Evolutionary conservation across 1,140 invertebrate genomes (phyloP), one percentile per base, ranked within the genome.

Genomic region (Pseudomyrmex dendroicus): DNA sequence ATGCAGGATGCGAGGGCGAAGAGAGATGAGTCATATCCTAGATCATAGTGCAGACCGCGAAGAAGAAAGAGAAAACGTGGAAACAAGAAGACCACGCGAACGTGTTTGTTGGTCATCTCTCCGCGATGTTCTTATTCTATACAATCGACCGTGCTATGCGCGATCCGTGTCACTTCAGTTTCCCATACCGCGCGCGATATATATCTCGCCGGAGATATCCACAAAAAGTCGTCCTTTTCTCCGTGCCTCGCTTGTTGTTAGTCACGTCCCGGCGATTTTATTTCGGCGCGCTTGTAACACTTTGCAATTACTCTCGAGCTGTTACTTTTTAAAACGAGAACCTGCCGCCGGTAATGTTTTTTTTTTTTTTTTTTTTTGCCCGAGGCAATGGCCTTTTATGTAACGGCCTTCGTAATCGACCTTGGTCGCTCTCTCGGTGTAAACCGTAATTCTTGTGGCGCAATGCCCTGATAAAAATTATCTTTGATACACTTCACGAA

Each of bases 1-100:
- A 35, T 13, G 22, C 54, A 57, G 25, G 35, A 20, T 52, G 50
- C 20, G 62, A 48, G 10, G 74, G 35, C 17, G 76, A 52, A 12
- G 50, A 35, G 54, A 72, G 76, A 80, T 72, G 76, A 80, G 46
- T 80, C 66, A 80, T n/a, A 72, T 80, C 15, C 44, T 59, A 70
- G 64, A 68, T 68, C 13, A 15, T 46, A 13, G 68, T 25, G 20
- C 50, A 35, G 59, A 20, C n/a, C 66, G 54, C 76, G 54, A 59
- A 50, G 76, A 7, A 44, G 66, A n/a, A 61, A 70, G 54, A 35
- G 54, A 67, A 25, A 25, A 66, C 17, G 17, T 22, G 62, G 22
- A 61, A 70, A 20, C 25, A 15, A 46, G 48, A 77, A 77, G 48
- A 67, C 20, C 62, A 48, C 48, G n/a, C 35, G 35, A 35, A 12